phyloP scores from a whole-genome alignment of 2,113 vertebrate genomes.

The Mesembrinibis cayennensis region DNA sequence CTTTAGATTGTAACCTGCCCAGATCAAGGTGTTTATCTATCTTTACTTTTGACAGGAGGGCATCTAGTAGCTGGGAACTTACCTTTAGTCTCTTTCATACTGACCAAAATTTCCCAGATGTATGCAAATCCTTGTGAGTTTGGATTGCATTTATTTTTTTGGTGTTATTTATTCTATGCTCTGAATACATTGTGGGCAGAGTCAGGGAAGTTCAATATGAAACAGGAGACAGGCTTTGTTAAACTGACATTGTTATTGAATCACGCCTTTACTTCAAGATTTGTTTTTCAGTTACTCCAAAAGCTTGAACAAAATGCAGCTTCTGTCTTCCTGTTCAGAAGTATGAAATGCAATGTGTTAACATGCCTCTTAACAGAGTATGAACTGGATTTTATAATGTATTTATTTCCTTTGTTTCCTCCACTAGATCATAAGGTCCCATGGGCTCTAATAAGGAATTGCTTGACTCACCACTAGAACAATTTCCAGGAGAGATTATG shows the following conservation, averaged over 20 bases:
- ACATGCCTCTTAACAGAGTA: background rate
- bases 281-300: background rate
- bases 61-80: background rate
- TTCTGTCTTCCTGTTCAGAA: background rate
- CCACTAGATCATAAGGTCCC: background rate
- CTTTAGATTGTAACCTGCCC: background rate
- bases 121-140: background rate
- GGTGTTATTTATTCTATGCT: background rate
- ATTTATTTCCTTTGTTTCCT: conserved; percentile 11
- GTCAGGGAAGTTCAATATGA: background rate
- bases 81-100: background rate
- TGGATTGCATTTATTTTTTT: background rate
- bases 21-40: background rate
- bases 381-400: background rate
- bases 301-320: background rate
- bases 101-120: background rate
- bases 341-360: background rate
- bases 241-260: background rate
- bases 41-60: background rate
- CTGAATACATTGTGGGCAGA: fast-evolving
- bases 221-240: background rate
- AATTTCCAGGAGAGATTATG: conserved; percentile 32
- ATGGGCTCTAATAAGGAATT: background rate
- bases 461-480: conserved; percentile 40
- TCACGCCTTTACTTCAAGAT: background rate